Percentiles rank a stretch among this genome's conserved stretches.
Conservation (phyloP, 2,797 vertebrate genomes). For the Cyclura pinguis region DNA sequence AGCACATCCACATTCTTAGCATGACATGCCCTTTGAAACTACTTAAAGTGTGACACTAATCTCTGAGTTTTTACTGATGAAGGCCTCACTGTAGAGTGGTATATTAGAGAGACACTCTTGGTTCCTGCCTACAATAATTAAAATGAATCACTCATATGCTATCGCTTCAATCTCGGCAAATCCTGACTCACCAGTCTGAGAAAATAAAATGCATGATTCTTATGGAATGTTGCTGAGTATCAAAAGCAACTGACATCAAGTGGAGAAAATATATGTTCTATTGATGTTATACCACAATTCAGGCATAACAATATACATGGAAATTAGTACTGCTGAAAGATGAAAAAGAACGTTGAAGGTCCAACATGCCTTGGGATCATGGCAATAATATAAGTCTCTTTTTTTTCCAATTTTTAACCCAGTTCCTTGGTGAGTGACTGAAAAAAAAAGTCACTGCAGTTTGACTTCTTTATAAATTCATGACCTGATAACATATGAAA, state of each 20-base stretch:
- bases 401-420: not conserved
- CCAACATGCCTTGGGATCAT: conserved; percentile 57
- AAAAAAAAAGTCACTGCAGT: conserved; percentile 40
- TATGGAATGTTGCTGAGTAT: conserved; percentile 35
- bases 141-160: conserved; percentile 24
- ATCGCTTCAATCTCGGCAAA: not conserved
- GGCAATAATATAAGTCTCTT: not conserved
- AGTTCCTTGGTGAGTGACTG: conserved; percentile 44
- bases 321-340: conserved; percentile 63
- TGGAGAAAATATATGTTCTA: conserved; percentile 58
- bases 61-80: conserved; percentile 42
- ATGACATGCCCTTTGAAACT: conserved; percentile 11
- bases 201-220: not conserved
- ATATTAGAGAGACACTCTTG: not conserved
- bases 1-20: not conserved
- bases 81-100: conserved; percentile 27
- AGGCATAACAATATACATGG: conserved; percentile 67
- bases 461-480: conserved; percentile 53
- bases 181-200: not conserved
- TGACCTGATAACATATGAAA: conserved; percentile 61
- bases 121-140: not conserved
- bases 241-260: conserved; percentile 51
- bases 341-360: conserved; percentile 49
- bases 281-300: conserved; percentile 50
- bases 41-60: not conserved